Percentiles rank a stretch among this genome's conserved stretches.
These are phyloP conservation scores for Ctenomys sociabilis DNA, from an alignment of 2,113 vertebrate species.

Conservation along the genomic window DNA sequence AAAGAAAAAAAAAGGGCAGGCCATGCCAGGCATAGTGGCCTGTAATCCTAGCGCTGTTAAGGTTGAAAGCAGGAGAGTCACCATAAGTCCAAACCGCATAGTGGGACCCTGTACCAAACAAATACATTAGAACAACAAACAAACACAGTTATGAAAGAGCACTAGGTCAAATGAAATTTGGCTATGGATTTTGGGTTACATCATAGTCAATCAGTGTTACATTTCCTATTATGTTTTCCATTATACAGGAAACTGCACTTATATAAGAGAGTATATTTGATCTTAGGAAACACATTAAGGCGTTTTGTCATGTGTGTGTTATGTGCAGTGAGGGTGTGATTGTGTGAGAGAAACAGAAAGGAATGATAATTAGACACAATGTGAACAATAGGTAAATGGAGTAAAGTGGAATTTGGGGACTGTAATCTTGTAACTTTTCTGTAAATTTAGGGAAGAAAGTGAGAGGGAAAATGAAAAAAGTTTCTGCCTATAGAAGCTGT, in stretches of 20 bases:
- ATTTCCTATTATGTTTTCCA: constrained; percentile 40
- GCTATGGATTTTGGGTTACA: constrained; percentile 40
- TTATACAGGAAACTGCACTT: not conserved
- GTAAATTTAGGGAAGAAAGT: not conserved
- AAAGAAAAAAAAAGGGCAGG: too few relatives aligned
- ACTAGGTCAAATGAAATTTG: not conserved
- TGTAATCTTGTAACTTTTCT: constrained; percentile 4
- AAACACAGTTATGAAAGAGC: not conserved
- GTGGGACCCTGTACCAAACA: too few relatives aligned
- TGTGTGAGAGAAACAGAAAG: not conserved
- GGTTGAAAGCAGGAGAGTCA: too few relatives aligned
- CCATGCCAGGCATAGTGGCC: too few relatives aligned
- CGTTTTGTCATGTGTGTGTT: not conserved
- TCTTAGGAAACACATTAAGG: constrained; percentile 12
- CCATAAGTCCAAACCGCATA: too few relatives aligned
- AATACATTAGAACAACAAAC: not conserved
- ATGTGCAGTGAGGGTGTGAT: not conserved
- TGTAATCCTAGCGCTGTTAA: too few relatives aligned
- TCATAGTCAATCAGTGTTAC: not conserved
- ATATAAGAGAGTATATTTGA: constrained; percentile 5
- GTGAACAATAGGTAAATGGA: not conserved
- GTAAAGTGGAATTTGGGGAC: not conserved
- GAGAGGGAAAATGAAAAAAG: not conserved
- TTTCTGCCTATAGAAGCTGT: not conserved
- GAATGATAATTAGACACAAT: constrained; percentile 18